Conservation (phyloP, 2,113 vertebrate genomes). For the Chlorodrepanis virens region DNA sequence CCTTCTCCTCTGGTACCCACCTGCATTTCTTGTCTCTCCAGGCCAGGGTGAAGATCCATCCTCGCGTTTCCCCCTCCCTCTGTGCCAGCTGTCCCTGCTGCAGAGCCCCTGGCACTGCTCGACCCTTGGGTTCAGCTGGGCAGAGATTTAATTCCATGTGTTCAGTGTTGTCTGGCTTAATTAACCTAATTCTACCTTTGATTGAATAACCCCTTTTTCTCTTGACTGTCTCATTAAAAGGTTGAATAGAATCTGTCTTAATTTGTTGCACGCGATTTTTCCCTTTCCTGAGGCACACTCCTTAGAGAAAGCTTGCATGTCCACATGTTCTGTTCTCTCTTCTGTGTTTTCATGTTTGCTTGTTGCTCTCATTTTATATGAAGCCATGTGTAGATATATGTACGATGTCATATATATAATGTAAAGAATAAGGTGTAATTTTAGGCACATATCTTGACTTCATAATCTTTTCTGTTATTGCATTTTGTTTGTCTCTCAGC, state of each 20-base stretch:
- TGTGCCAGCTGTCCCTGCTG: background rate
- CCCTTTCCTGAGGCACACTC: background rate
- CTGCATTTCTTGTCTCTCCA: rapidly evolving
- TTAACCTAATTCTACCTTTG: conserved; percentile 1
- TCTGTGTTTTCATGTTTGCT: background rate
- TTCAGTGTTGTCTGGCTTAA: background rate
- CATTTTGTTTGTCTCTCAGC: background rate
- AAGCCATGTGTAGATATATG: background rate
- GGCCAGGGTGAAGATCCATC: background rate
- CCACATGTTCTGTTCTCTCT: background rate
- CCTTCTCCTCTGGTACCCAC: background rate
- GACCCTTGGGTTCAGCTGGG: background rate
- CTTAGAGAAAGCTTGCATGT: background rate
- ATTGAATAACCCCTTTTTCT: background rate
- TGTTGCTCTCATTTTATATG: background rate
- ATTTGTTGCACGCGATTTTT: background rate
- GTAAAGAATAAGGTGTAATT: background rate
- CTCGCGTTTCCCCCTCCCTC: background rate
- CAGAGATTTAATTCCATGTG: background rate
- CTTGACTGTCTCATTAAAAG: background rate
- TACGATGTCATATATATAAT: background rate
- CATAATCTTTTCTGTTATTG: background rate
- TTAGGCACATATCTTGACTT: background rate
- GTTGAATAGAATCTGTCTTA: background rate
- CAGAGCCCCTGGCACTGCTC: background rate